Conservation (phyloP, 2,113 vertebrate species). For the Centrocercus urophasianus region DNA sequence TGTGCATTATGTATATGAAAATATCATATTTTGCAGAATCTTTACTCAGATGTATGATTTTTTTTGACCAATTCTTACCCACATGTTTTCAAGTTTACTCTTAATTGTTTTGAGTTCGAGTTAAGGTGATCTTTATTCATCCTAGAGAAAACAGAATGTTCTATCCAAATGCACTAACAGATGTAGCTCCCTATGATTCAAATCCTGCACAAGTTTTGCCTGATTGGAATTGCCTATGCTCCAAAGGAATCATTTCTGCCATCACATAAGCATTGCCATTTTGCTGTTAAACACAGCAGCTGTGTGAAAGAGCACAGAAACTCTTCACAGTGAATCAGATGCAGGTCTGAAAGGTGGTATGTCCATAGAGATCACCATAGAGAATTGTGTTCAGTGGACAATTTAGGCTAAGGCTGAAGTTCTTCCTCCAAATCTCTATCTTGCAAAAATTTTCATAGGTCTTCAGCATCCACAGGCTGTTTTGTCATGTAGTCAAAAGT, state of each 20-base stretch:
- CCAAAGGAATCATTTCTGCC: not conserved
- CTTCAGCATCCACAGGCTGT: not conserved
- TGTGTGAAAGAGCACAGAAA: not conserved
- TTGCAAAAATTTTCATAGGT: not conserved
- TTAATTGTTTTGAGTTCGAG: not conserved
- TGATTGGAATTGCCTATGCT: not conserved
- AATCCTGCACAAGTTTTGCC: slow-evolving; percentile 4
- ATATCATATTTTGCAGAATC: not conserved
- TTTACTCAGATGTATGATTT: not conserved
- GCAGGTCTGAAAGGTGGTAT: not conserved
- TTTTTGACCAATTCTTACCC: not conserved
- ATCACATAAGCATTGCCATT: not conserved
- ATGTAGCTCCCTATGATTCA: slow-evolving; percentile 20
- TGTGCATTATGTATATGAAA: not conserved
- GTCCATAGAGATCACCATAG: not conserved
- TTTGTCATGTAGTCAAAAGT: not conserved
- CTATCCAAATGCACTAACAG: slow-evolving; percentile 21
- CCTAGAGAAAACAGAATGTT: not conserved
- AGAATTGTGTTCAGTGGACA: not conserved
- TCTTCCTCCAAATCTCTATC: not conserved
- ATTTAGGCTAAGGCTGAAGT: not conserved
- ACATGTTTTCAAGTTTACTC: not conserved
- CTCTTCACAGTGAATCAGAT: not conserved
- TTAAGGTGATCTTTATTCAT: slow-evolving; percentile 3
- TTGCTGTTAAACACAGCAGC: not conserved